phyloP scores from a whole-genome alignment of 2,888 invertebrate species.

The Protodeltote pygarga region DNA sequence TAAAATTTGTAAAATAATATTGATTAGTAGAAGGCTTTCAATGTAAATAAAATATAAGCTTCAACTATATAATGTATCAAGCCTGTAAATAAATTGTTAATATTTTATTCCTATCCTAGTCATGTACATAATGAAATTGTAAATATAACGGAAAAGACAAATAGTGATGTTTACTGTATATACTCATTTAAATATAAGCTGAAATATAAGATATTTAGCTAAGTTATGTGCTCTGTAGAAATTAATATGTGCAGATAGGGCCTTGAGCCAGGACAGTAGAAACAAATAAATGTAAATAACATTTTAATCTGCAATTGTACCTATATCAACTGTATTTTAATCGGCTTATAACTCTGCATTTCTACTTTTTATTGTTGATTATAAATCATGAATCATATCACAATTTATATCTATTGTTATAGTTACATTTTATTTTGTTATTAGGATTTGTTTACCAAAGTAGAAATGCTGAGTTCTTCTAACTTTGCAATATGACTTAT shows the following conservation, averaged over 20 bases:
- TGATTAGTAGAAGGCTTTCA: constrained; percentile 32
- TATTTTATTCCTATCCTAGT: constrained; percentile 7
- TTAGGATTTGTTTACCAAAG: constrained; percentile 5
- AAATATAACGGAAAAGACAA: constrained; percentile 66
- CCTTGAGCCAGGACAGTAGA: constrained; percentile 77
- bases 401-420: constrained; percentile 10
- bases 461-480: constrained; percentile 24
- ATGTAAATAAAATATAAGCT: constrained; percentile 40
- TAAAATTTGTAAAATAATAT: too few species aligned
- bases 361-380: constrained; percentile 12
- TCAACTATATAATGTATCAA: constrained; percentile 22
- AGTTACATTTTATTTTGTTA: constrained; percentile 9
- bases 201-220: too few species aligned
- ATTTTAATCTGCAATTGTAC: constrained; percentile 3
- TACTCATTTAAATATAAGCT: constrained; percentile 52
- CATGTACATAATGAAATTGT: constrained; percentile 44
- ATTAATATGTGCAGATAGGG: constrained; percentile 61
- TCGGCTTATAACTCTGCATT: constrained; percentile 28
- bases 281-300: constrained; percentile 42
- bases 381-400: neutral
- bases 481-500: constrained; percentile 26
- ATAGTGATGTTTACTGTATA: constrained; percentile 78
- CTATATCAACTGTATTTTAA: constrained; percentile 16
- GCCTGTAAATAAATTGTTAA: constrained; percentile 40
- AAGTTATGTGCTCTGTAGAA: too few species aligned